phyloP scores from a whole-genome alignment of 2,113 vertebrate genomes.

The Donacobius atricapilla region DNA sequence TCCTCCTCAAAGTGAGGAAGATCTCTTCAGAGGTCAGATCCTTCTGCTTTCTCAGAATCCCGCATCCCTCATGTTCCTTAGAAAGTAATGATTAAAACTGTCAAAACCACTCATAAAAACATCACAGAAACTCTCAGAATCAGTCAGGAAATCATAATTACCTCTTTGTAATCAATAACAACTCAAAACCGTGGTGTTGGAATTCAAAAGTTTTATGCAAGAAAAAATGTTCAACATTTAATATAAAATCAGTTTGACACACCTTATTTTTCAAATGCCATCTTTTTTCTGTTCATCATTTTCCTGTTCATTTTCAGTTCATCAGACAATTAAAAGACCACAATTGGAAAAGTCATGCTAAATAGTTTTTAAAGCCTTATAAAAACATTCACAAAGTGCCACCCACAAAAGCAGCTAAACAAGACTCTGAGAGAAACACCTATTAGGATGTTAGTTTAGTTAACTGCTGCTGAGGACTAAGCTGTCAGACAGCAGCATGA shows the following conservation, averaged over 20 bases:
- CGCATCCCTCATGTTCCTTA: not conserved
- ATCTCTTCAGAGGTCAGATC: constrained; percentile 7
- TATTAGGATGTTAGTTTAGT: not conserved
- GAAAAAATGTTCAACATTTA: not conserved
- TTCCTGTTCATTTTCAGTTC: not conserved
- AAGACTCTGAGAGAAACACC: not conserved
- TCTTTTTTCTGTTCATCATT: not conserved
- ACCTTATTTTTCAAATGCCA: constrained; percentile 7
- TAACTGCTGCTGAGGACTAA: not conserved
- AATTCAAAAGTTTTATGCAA: constrained; percentile 9
- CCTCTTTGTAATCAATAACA: not conserved
- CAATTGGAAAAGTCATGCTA: not conserved
- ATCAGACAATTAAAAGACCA: not conserved
- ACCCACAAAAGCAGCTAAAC: constrained; percentile 16
- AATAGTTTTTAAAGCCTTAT: not conserved
- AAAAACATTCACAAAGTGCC: constrained; percentile 27
- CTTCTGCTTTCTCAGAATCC: constrained; percentile 31
- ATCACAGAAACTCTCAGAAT: not conserved
- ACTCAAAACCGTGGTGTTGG: not conserved
- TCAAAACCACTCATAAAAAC: not conserved
- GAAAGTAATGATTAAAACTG: constrained; percentile 4
- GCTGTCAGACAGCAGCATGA: not conserved
- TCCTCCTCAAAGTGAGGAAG: not conserved
- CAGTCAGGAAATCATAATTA: not conserved
- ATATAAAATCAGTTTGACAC: not conserved